A percentile compares a stretch with the other conserved stretches of the same genome.
Conservation (phyloP, 2,888 invertebrate species). For the Hirudinaria manillensis region DNA sequence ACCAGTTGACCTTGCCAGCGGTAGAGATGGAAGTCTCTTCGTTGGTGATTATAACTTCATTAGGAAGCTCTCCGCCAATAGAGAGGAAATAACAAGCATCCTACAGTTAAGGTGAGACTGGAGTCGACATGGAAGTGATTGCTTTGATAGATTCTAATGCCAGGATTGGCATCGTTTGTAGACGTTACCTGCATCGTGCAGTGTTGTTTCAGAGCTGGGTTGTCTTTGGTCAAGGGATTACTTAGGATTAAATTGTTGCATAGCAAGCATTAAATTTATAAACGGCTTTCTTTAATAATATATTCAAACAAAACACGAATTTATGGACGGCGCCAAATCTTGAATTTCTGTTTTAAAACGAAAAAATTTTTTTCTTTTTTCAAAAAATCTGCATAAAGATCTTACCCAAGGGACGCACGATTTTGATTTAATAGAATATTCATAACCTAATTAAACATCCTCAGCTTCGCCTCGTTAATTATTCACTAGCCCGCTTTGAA, state of each 20-base stretch:
- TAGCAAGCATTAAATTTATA: no score
- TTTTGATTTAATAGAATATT: background rate
- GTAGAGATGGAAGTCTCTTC: constrained; percentile 90
- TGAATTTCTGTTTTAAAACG: no score
- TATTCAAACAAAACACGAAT: no score
- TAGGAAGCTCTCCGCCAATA: constrained; percentile 48
- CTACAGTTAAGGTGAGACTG: constrained; percentile 47
- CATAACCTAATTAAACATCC: no score
- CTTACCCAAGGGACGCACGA: background rate
- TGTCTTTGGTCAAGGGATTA: no score
- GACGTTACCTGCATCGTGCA: background rate
- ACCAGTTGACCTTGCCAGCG: constrained; percentile 86
- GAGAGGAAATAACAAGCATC: constrained; percentile 62
- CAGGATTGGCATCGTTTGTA: background rate
- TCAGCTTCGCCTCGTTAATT: no score
- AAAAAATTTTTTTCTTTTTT: background rate
- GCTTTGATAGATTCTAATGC: background rate
- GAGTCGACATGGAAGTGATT: background rate
- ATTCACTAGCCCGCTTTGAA: no score
- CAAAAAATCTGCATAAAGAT: background rate
- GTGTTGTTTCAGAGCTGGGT: background rate
- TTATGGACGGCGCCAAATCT: no score
- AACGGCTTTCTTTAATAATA: no score
- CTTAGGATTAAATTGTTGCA: no score
- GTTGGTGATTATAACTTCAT: constrained; percentile 89